Conservation (phyloP, 1,140 invertebrate genomes). For the Oscheius sp. region DNA sequence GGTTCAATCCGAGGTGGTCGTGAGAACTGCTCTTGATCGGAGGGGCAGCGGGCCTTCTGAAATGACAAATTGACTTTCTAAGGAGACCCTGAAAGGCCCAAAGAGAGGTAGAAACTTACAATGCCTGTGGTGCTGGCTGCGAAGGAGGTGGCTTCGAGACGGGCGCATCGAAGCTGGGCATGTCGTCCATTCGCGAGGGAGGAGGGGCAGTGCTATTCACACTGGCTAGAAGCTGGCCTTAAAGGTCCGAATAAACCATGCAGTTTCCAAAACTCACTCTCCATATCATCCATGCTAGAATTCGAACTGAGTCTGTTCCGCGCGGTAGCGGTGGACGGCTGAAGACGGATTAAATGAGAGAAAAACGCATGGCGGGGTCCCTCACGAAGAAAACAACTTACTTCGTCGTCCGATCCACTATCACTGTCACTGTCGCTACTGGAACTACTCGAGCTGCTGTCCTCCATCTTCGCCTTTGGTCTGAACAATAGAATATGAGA, state of each 20-base stretch:
- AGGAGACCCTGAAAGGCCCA: too few relatives aligned
- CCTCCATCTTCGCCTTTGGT: too few relatives aligned
- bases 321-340: background rate
- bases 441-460: background rate
- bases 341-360: too few relatives aligned
- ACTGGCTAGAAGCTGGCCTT: background rate
- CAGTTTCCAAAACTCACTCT: too few relatives aligned
- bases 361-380: too few relatives aligned
- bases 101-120: background rate
- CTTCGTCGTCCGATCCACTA: slow-evolving; percentile 7
- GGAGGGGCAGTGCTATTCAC: background rate
- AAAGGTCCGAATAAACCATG: too few relatives aligned
- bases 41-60: background rate
- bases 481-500: too few relatives aligned
- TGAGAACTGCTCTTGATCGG: background rate
- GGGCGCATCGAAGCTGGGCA: background rate
- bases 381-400: background rate
- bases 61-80: too few relatives aligned
- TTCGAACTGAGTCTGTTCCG: background rate
- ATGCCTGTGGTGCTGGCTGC: background rate
- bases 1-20: slow-evolving; percentile 9
- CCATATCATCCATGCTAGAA: background rate
- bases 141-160: background rate
- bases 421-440: background rate
- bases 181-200: background rate